A percentile compares a stretch with the other conserved stretches of the same genome.
Conservation (phyloP, 2,888 invertebrate genomes). For the Hypena proboscidalis region DNA sequence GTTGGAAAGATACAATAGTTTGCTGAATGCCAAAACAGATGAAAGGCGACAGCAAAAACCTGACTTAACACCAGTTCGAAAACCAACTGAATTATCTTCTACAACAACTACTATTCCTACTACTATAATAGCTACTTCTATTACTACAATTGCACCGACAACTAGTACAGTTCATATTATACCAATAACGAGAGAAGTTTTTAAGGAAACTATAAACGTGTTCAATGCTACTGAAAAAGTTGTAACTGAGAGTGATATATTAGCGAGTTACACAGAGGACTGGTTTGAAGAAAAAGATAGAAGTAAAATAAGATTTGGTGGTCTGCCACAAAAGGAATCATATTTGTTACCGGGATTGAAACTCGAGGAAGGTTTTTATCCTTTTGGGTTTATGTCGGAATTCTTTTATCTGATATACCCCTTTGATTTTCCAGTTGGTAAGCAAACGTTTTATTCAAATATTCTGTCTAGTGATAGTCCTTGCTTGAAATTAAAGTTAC, state of each 20-base stretch:
- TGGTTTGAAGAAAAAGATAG: slow-evolving; percentile 72
- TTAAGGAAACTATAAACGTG: slow-evolving; percentile 47
- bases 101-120: slow-evolving; percentile 29
- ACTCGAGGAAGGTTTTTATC: slow-evolving; percentile 86
- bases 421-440: slow-evolving; percentile 87
- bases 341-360: slow-evolving; percentile 83
- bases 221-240: slow-evolving; percentile 56
- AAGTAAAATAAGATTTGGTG: slow-evolving; percentile 78
- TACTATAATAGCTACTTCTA: slow-evolving; percentile 25
- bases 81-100: slow-evolving; percentile 41
- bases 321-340: slow-evolving; percentile 74
- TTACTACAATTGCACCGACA: slow-evolving; percentile 13
- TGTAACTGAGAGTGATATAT: slow-evolving; percentile 64
- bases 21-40: slow-evolving; percentile 61
- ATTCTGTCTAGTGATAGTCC: background rate
- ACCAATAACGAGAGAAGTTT: slow-evolving; percentile 71
- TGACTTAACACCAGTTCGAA: slow-evolving; percentile 52
- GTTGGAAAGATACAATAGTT: slow-evolving; percentile 66
- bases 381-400: slow-evolving; percentile 86
- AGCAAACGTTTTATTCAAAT: slow-evolving; percentile 49
- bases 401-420: slow-evolving; percentile 88
- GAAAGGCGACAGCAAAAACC: slow-evolving; percentile 57
- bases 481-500: too few relatives aligned
- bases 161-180: slow-evolving; percentile 61
- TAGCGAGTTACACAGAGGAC: slow-evolving; percentile 67